phyloP scores from a whole-genome alignment of 2,113 vertebrate genomes.

The Pipra filicauda region DNA sequence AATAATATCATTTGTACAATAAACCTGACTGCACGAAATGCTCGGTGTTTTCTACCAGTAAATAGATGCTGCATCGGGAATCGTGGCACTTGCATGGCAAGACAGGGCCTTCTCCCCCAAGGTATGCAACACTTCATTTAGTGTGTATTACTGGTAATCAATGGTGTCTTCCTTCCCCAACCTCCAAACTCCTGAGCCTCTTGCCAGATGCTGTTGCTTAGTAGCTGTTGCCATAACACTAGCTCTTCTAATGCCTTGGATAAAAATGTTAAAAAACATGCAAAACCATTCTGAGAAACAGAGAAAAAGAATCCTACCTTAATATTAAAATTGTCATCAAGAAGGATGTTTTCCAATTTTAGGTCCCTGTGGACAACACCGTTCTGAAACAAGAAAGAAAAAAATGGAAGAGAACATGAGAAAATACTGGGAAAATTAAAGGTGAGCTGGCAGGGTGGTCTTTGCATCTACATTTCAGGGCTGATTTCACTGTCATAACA shows the following conservation, averaged over 20 bases:
- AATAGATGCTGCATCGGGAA: background rate
- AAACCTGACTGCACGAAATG: background rate
- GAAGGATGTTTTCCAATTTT: slow-evolving; percentile 98
- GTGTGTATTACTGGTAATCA: background rate
- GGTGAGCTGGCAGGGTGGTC: slow-evolving; percentile 66
- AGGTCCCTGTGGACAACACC: slow-evolving; percentile 97
- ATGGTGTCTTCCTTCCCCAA: background rate
- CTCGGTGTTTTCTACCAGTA: background rate
- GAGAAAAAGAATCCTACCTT: slow-evolving; percentile 82
- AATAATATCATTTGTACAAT: slow-evolving; percentile 37
- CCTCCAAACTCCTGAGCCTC: background rate
- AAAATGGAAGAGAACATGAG: background rate
- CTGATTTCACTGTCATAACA: slow-evolving; percentile 56
- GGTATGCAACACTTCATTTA: background rate
- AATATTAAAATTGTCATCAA: slow-evolving; percentile 98
- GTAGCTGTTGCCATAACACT: slow-evolving; percentile 47
- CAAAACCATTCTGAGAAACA: background rate
- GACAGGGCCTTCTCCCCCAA: background rate
- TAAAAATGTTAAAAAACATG: slow-evolving; percentile 15
- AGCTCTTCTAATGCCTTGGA: background rate
- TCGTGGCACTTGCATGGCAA: background rate
- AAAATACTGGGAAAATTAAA: slow-evolving; percentile 41
- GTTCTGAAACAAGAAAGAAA: slow-evolving; percentile 80
- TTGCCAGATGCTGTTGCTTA: slow-evolving; percentile 38
- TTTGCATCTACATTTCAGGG: slow-evolving; percentile 45